Conservation (phyloP, 2,113 vertebrate genomes). For the Psittacula cyanocephala region DNA sequence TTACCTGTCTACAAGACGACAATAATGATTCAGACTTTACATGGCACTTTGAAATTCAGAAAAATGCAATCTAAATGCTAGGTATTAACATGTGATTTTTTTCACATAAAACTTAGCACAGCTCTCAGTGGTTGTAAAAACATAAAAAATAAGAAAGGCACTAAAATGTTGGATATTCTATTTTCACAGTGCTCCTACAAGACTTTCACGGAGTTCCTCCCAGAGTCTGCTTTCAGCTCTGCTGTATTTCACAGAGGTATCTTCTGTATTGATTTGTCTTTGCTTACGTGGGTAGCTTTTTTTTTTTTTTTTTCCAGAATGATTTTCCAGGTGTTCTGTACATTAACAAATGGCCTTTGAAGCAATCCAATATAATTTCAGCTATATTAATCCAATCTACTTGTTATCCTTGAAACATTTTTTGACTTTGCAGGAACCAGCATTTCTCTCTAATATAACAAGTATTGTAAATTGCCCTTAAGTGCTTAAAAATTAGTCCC, state of each 20-base stretch:
- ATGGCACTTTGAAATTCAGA: neutral
- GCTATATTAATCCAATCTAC: conserved; percentile 33
- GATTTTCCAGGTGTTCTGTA: conserved; percentile 36
- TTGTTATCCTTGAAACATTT: conserved; percentile 39
- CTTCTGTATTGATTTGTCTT: neutral
- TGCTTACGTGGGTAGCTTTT: neutral
- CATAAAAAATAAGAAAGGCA: neutral
- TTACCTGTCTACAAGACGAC: neutral
- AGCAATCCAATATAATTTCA: conserved; percentile 44
- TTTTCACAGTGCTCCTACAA: neutral
- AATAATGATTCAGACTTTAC: neutral
- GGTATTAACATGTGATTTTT: neutral
- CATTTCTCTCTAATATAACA: conserved; percentile 22
- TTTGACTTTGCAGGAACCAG: conserved; percentile 17
- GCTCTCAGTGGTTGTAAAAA: neutral
- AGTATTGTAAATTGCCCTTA: conserved; percentile 49
- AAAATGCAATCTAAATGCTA: neutral
- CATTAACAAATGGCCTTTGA: conserved; percentile 46
- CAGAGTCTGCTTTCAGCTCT: neutral
- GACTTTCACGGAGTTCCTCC: neutral
- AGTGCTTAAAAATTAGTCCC: conserved; percentile 63
- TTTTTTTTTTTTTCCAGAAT: neutral
- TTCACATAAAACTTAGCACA: neutral
- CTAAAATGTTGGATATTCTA: neutral
- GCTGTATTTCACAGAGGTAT: neutral